Conservation (phyloP, 2,113 vertebrate genomes). For the Oriolus oriolus region DNA sequence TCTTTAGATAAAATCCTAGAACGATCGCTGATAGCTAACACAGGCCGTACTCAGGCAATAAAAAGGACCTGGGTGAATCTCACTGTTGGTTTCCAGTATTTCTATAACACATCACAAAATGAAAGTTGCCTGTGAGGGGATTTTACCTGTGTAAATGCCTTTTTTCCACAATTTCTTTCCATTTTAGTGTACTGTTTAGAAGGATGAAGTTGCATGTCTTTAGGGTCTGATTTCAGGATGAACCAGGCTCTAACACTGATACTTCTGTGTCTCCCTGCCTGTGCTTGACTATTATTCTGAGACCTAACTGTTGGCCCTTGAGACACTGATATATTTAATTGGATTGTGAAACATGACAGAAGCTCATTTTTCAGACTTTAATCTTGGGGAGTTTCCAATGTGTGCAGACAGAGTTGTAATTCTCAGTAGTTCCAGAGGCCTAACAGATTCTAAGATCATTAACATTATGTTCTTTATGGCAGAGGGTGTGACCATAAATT, state of each 20-base stretch:
- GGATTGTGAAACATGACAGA: conserved; percentile 9
- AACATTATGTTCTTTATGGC: conserved; percentile 40
- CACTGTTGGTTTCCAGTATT: background rate
- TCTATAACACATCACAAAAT: background rate
- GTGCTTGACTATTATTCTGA: background rate
- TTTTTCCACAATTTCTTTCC: background rate
- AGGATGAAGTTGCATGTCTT: background rate
- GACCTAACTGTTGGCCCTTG: background rate
- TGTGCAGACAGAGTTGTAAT: conserved; percentile 10
- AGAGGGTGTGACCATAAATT: conserved; percentile 35
- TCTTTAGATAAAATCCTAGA: background rate
- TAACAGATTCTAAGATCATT: conserved; percentile 39
- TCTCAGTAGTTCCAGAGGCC: conserved; percentile 21
- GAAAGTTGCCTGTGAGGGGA: background rate
- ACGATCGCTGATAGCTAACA: background rate
- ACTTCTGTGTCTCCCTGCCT: background rate
- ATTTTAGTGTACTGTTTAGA: background rate
- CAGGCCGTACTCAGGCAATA: background rate
- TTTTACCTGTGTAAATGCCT: background rate
- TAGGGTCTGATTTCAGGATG: background rate
- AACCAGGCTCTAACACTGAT: background rate
- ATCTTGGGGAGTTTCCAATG: conserved; percentile 22
- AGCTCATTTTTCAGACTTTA: conserved; percentile 31
- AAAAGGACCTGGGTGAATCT: background rate
- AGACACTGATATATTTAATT: conserved; percentile 9